These are phyloP conservation scores for Pampus argenteus DNA, from an alignment of 2,797 vertebrate species.

Conservation along the genomic window DNA sequence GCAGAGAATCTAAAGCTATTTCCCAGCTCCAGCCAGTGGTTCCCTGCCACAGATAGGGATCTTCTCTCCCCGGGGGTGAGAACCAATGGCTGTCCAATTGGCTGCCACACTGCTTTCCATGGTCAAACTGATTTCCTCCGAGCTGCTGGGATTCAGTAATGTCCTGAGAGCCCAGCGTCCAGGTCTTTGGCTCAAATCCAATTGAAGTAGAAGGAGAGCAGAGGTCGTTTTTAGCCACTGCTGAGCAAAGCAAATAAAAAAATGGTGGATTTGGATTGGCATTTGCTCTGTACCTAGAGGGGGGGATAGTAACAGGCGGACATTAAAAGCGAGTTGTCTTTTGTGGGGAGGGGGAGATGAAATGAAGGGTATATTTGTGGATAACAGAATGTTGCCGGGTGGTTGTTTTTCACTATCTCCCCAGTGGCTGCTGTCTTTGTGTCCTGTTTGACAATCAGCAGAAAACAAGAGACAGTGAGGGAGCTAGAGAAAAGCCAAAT, in stretches of 20 bases:
- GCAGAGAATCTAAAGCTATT: slow-evolving; percentile 33
- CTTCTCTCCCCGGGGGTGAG: slow-evolving; percentile 30
- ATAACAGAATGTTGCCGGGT: slow-evolving; percentile 43
- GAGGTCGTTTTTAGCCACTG: slow-evolving; percentile 41
- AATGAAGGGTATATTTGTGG: slow-evolving; percentile 54
- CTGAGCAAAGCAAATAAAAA: slow-evolving; percentile 57
- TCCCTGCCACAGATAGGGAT: slow-evolving; percentile 39
- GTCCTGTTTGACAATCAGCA: slow-evolving; percentile 49
- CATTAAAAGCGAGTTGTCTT: slow-evolving; percentile 39
- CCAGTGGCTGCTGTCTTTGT: slow-evolving; percentile 54
- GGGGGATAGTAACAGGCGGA: slow-evolving; percentile 32
- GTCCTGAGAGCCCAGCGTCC: slow-evolving; percentile 24
- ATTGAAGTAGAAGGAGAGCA: slow-evolving; percentile 21
- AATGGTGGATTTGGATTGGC: slow-evolving; percentile 31
- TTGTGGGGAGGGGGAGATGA: slow-evolving; percentile 28
- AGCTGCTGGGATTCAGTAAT: slow-evolving; percentile 40
- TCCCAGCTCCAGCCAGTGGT: slow-evolving; percentile 3
- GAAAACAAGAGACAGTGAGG: slow-evolving; percentile 40
- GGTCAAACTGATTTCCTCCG: slow-evolving; percentile 50
- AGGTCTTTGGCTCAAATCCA: slow-evolving; percentile 43
- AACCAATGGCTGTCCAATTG: slow-evolving; percentile 29
- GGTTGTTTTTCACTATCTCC: slow-evolving; percentile 48
- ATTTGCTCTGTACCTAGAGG: slow-evolving; percentile 30
- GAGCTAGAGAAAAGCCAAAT: slow-evolving; percentile 23
- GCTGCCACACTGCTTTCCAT: slow-evolving; percentile 28